Evolutionary conservation across 2,888 invertebrate genomes (phyloP), one percentile per base, ranked within the genome.

Genomic region (Julus scanicus): DNA sequence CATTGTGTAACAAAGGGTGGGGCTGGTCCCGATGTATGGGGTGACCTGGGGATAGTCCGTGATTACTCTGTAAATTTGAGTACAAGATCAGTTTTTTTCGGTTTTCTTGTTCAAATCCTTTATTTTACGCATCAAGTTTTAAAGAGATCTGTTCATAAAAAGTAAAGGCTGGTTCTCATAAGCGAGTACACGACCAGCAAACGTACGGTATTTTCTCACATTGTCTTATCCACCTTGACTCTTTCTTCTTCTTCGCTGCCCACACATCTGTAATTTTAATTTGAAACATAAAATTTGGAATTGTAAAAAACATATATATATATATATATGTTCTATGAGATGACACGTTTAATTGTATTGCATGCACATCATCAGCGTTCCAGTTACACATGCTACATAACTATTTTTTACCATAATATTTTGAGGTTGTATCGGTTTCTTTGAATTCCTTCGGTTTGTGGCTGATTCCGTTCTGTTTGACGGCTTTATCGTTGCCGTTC

Each of bases 21-120:
- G 98, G 92, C 98, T 98, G 87, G 99, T 98, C 90, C 99, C 99
- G 91, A 99, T 98, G 93, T 98, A 99, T 6, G 99, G 98, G 85
- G 98, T 97, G 2, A 99, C 98, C 44, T 98, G 98, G 85, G 98
- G 98, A 92, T 98, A 98, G 90, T 98, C 98, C 93, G 98, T 98
- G 90, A 98, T 96, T 92, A 98, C 97, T 93, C 98, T 98, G 94
- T 8, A 90, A 94, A 92, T 90, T 90, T 90, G 84, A 89, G 88
- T 87, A 88, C 40, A 44, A 84, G 29, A 17, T 57, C n/a, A 84
- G 13, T 86, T 86, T 13, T 63, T 13, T 3, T 53, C 13, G 3
- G 17, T 53, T 53, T 13, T 53, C 13, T 11, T 8, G 3, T 53
- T 53, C 13, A 53, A 53, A 53, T 53, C 15, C 53, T 13, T 53